phyloP scores from a whole-genome alignment of 2,113 vertebrate genomes.

The Plectropomus leopardus region DNA sequence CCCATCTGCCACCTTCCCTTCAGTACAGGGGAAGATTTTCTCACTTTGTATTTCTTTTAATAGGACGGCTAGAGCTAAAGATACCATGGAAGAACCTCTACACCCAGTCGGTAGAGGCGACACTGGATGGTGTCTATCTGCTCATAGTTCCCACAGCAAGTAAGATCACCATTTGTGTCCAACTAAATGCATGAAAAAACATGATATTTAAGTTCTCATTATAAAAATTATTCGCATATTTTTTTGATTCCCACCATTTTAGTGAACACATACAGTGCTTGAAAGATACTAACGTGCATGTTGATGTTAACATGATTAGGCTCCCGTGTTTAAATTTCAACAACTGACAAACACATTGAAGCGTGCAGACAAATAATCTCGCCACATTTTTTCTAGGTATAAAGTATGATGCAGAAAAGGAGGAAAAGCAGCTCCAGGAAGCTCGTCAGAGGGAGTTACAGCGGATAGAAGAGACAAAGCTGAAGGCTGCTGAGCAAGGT shows the following conservation, averaged over 20 bases:
- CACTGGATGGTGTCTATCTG: slow-evolving; percentile 94
- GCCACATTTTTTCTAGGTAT: slow-evolving; percentile 85
- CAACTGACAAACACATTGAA: not conserved
- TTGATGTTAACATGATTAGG: not conserved
- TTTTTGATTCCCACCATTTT: not conserved
- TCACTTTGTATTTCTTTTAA: slow-evolving; percentile 46
- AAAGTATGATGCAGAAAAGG: slow-evolving; percentile 96
- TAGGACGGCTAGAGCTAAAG: slow-evolving; percentile 92
- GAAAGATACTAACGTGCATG: not conserved
- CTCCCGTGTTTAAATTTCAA: not conserved
- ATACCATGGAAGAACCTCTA: slow-evolving; percentile 99
- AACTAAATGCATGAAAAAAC: not conserved
- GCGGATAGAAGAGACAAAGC: slow-evolving; percentile 96
- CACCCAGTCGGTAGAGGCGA: slow-evolving; percentile 94
- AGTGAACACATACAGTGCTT: not conserved
- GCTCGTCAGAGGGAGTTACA: slow-evolving; percentile 93
- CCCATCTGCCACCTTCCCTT: not conserved
- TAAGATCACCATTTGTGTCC: slow-evolving; percentile 62
- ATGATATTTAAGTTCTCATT: not conserved
- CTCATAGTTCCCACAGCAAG: slow-evolving; percentile 97
- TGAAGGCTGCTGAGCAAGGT: slow-evolving; percentile 94
- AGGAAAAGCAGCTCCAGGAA: slow-evolving; percentile 93
- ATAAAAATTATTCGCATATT: not conserved
- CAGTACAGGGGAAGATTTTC: not conserved
- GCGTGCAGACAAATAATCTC: not conserved